Percentiles rank a stretch among this genome's conserved stretches.
Evolutionary conservation across 2,113 vertebrate species (phyloP).

Genomic region (Mobula birostris): DNA sequence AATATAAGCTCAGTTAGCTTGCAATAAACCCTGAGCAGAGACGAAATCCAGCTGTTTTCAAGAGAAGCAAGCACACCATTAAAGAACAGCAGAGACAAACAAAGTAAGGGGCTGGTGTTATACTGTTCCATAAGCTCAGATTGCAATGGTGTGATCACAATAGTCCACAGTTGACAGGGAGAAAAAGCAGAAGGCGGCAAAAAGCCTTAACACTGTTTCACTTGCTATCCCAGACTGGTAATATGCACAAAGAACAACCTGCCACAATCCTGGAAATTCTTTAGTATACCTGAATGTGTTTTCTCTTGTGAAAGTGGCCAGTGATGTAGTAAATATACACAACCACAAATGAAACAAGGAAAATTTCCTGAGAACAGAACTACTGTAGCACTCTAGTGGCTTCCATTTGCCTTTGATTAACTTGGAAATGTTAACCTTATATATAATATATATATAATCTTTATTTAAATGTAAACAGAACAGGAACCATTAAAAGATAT

Average conservation of each 20-base stretch:
- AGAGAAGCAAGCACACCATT: background rate
- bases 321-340: slow-evolving; percentile 21
- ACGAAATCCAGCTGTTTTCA: background rate
- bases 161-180: background rate
- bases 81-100: background rate
- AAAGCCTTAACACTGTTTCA: background rate
- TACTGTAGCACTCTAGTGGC: slow-evolving; percentile 41
- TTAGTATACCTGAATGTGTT: background rate
- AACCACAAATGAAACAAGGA: slow-evolving; percentile 26
- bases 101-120: background rate
- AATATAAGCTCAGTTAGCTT: background rate
- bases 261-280: background rate
- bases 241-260: background rate
- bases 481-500: slow-evolving; percentile 34
- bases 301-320: slow-evolving; percentile 36
- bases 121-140: background rate
- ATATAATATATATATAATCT: slow-evolving; percentile 38
- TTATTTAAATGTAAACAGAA: slow-evolving; percentile 38
- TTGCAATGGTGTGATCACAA: background rate
- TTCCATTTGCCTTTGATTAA: slow-evolving; percentile 37
- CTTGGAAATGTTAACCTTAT: slow-evolving; percentile 34
- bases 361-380: slow-evolving; percentile 43
- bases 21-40: background rate
- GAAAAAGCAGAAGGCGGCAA: background rate
- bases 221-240: background rate